Evolutionary conservation across 2,888 invertebrate species (phyloP), one percentile per base, ranked within the genome.

Genomic region (Tiphia femorata): DNA sequence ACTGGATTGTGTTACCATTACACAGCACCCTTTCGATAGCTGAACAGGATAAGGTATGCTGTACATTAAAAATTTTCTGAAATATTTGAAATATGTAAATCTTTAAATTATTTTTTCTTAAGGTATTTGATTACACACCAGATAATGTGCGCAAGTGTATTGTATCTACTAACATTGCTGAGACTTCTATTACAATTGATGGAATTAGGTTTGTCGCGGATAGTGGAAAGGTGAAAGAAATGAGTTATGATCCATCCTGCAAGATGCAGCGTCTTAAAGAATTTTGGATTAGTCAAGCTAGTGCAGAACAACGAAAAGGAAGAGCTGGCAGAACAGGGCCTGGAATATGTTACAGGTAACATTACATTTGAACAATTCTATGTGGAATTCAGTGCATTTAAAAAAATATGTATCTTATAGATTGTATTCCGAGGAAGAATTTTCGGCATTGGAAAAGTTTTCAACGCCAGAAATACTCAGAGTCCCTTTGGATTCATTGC

Each of bases 131-230:
- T 79, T 94, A 96, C 77, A 91, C 98, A 0, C 98, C 98, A 1
- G 95, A 96, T 50, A 95, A 97, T 3, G 90, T 96, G 2, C 88
- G 99, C 49, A 99, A 99, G 82, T 98, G 98, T 82, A 96, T 99
- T 58, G 91, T 99, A 1, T 95, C 97, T 0, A 99, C 99, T 1
- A 99, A 99, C 79, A 98, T 99, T 54, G 98, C 99, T 0, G 99
- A 99, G 86, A 99, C 99, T 0, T 98, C 98, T 0, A 92, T 99
- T 2, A 99, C 99, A 0, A 98, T 99, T 49, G 99, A 99, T 81
- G 98, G 98, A 0, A 93, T 99, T 49, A 87, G 98, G 75, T 99
- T 99, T 84, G 98, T 99, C 0, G 89, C 95, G 0, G 98, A 99
- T 83, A 97, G 97, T 2, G 98, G 99, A 21, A 97, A 96, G 87